Base-by-base conservation (phyloP, 2,888 invertebrate genomes). In the Lamellibrachia columna region DNA sequence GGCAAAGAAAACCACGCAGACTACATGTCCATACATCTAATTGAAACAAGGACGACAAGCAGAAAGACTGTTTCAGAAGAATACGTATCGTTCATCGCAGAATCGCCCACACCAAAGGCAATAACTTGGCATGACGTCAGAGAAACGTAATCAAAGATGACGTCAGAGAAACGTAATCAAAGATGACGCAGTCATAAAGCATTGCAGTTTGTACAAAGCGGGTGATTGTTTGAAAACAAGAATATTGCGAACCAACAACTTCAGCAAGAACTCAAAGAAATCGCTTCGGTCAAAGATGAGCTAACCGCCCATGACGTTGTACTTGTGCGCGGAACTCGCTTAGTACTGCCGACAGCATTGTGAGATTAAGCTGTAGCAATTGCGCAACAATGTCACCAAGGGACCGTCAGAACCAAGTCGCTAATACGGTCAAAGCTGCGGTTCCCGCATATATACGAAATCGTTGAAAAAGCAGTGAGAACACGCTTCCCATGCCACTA, bases 341-440 rank as follows among this genome's bases (percentile, higher is more conserved):
- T 92, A 40, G 93, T 94, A n/a, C 52, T 94, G 53, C 93, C 94
- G 40, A 53, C 11, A 90, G 55, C 60, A 22, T 91, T 94, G 22
- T 93, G 94, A 52, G 91, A 92, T 2, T 55, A 92, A 91, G 93
- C 93, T 22, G 92, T 95, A 9, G 60, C 93, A 28, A 90, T 94
- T 8, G 94, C 94, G 0, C 95, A 95, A 91, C 75, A 91, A 52
- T 93, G 94, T 4, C 94, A 95, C 91, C 94, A 94, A 92, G 94
- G 94, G 15, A 93, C 93, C 9, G 92, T 55, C 40, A 93, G 93
- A 40, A 95, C 94, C 11, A 94, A 94, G 92, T 92, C 93, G 8
- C 92, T 94, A 7, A 91, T 94, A 9, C 92, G 94, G 40, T 93
- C 93, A 91, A 94, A 94, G 90, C 93, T 94, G 1, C 94, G 93